Evolutionary conservation across 2,888 invertebrate genomes (phyloP), one percentile per base, ranked within the genome.

Genomic region (Oxycera nigricornis): DNA sequence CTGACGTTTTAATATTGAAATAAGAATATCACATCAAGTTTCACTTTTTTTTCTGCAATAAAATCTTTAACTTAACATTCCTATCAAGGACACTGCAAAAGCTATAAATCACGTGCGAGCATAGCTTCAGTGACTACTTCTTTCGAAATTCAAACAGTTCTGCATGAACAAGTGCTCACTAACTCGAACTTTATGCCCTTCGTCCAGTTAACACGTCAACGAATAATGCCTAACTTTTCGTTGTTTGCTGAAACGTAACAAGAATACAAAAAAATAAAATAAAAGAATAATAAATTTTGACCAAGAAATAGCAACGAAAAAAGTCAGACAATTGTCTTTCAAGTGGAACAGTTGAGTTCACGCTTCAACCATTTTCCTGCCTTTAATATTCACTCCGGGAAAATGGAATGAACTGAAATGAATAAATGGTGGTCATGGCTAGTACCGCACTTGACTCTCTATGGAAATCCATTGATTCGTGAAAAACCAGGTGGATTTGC

Each of bases 111-210:
- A n/a, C n/a, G n/a, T n/a, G n/a, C n/a, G n/a, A n/a, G n/a, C n/a
- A n/a, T n/a, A n/a, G n/a, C n/a, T n/a, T n/a, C n/a, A n/a, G n/a
- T n/a, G n/a, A n/a, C n/a, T n/a, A n/a, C n/a, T n/a, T n/a, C n/a
- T n/a, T n/a, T n/a, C n/a, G n/a, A n/a, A n/a, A n/a, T n/a, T n/a
- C 46, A 46, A 46, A 46, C 46, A 46, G 46, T 46, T 46, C 46
- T 46, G 46, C 46, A 46, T 17, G 46, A 46, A 14, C 17, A 46
- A 11, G 17, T 35, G 35, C 11, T 11, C 35, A 35, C 35, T 35
- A 11, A 35, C 7, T 35, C 11, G 35, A 46, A 46, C 14, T 2
- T 46, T 46, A 7, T 46, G 46, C 46, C 46, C 46, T 46, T 46
- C n/a, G 46, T 46, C 6, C 6, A 46, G 46, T 46, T 46, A 46